Evolutionary conservation across 2,888 invertebrate genomes (phyloP).

Genomic region (Mythimna impura): DNA sequence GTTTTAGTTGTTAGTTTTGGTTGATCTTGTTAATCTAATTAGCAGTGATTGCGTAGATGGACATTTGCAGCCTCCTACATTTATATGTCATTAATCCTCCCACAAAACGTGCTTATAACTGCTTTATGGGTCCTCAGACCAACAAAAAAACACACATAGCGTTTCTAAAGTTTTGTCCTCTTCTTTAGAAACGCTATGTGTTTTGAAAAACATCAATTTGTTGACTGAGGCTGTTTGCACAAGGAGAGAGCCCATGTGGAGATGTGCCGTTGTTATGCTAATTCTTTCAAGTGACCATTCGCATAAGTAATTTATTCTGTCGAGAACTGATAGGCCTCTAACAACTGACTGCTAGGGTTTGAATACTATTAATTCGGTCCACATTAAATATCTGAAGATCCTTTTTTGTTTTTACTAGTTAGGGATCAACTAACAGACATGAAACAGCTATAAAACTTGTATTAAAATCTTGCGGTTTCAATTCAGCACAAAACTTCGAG

Average conservation of each 20-base stretch:
- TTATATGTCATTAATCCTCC: slow-evolving; percentile 27
- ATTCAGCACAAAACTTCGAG: slow-evolving; percentile 19
- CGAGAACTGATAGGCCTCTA: slow-evolving; percentile 9
- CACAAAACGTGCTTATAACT: slow-evolving; percentile 17
- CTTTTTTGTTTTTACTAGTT: slow-evolving; percentile 1
- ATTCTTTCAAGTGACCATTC: slow-evolving; percentile 30
- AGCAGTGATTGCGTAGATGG: slow-evolving; percentile 1
- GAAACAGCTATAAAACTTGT: slow-evolving; percentile 21
- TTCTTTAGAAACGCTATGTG: slow-evolving; percentile 14
- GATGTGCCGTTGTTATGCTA: slow-evolving; percentile 45
- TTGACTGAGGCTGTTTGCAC: neutral
- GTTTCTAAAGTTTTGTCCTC: neutral
- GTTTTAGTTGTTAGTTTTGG: neutral
- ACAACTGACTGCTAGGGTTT: slow-evolving; percentile 20
- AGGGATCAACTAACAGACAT: neutral
- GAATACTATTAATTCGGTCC: slow-evolving; percentile 11
- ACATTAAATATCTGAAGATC: neutral
- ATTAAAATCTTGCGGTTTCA: slow-evolving; percentile 9
- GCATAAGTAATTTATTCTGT: slow-evolving; percentile 27
- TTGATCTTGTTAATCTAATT: slow-evolving; percentile 10
- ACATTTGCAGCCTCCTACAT: slow-evolving; percentile 19
- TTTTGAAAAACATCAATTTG: slow-evolving; percentile 7
- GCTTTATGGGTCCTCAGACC: neutral
- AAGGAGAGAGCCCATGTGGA: slow-evolving; percentile 12
- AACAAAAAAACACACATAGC: no score